A percentile compares a stretch with the other conserved stretches of the same genome.
phyloP scores from a whole-genome alignment of 2,113 vertebrate species.

The Vulpes ferrilata region DNA sequence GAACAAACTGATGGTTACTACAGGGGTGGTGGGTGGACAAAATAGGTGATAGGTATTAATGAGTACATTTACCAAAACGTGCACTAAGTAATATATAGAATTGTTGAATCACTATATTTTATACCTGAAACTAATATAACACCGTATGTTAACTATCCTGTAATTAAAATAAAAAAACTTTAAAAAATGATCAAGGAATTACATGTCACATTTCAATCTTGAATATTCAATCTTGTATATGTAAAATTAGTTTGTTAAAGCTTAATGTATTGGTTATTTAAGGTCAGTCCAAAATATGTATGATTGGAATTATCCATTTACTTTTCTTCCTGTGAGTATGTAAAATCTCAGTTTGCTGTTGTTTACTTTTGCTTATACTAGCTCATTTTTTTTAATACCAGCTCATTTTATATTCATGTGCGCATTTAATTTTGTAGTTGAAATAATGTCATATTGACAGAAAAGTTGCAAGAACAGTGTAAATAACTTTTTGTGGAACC shows the following conservation, averaged over 20 bases:
- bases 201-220: background rate
- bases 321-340: background rate
- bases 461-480: background rate
- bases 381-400: background rate
- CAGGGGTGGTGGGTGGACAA: background rate
- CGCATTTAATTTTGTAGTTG: constrained; percentile 13
- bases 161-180: background rate
- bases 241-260: background rate
- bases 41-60: background rate
- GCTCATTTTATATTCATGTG: background rate
- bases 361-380: background rate
- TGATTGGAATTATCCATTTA: background rate
- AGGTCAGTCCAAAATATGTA: background rate
- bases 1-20: background rate
- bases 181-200: background rate
- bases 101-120: background rate
- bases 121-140: background rate
- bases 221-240: background rate
- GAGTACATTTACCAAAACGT: background rate
- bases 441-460: background rate
- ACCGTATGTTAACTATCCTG: background rate
- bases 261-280: background rate
- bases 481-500: constrained; percentile 10
- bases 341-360: background rate
- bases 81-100: background rate